Percentiles rank a stretch among this genome's conserved stretches.
Evolutionary conservation across 2,113 vertebrate genomes (phyloP).

Genomic region (Spizaetus ornatus): DNA sequence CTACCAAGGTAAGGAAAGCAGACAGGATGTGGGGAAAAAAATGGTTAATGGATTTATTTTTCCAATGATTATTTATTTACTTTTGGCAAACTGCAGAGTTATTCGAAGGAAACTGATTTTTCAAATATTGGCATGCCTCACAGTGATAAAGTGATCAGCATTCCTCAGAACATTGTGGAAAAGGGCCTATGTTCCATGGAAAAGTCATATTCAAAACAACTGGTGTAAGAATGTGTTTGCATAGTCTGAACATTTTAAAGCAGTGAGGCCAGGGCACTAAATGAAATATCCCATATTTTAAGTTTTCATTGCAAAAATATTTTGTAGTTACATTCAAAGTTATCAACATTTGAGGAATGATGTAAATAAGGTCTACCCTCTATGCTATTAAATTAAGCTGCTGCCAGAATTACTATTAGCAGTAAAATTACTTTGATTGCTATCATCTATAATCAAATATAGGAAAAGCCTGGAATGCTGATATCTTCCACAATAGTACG

Average conservation of each 20-base stretch:
- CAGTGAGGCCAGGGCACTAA: neutral
- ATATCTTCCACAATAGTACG: conserved; percentile 23
- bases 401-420: conserved; percentile 77
- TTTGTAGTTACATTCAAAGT: neutral
- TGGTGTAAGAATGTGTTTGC: neutral
- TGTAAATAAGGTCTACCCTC: conserved; percentile 60
- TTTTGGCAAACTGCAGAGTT: neutral
- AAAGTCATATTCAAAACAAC: neutral
- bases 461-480: conserved; percentile 67
- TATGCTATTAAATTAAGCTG: conserved; percentile 60
- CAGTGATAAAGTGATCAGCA: neutral
- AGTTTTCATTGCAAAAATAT: neutral
- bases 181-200: neutral
- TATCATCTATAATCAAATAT: conserved; percentile 84
- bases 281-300: conserved; percentile 5
- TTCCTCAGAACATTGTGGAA: conserved; percentile 5
- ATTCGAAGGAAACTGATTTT: neutral
- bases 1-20: neutral
- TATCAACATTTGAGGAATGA: conserved; percentile 60
- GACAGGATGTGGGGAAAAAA: neutral
- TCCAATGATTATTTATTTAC: neutral
- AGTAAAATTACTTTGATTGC: conserved; percentile 71
- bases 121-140: neutral
- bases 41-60: neutral
- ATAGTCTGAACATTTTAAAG: neutral